phyloP scores from a whole-genome alignment of 1,140 invertebrate species.

The Trichonephila clavipes region DNA sequence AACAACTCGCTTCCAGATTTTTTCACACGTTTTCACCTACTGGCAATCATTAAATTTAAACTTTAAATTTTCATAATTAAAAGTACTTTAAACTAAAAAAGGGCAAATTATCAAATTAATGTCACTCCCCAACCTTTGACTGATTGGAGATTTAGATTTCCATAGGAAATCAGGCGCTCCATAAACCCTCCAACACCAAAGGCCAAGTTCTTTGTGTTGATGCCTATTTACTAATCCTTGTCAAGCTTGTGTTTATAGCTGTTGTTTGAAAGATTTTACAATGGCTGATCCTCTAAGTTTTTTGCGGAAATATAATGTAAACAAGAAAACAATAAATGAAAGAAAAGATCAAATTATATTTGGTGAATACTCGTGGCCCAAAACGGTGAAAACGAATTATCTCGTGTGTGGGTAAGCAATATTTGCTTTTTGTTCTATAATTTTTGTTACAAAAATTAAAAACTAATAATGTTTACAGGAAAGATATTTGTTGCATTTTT shows the following conservation, averaged over 20 bases:
- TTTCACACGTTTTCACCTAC: no score
- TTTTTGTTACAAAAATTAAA: neutral
- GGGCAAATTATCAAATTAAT: no score
- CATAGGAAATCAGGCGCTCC: no score
- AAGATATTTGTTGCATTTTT: neutral
- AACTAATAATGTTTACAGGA: neutral
- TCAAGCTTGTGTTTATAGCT: neutral
- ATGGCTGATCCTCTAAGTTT: constrained; percentile 99
- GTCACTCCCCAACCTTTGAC: no score
- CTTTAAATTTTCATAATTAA: no score
- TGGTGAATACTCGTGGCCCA: constrained; percentile 98
- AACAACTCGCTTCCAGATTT: no score
- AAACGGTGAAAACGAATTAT: constrained; percentile 98
- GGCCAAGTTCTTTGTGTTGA: no score
- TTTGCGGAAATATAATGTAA: constrained; percentile 96
- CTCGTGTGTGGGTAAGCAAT: constrained; percentile 95
- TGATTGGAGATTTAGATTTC: no score
- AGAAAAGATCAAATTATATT: constrained; percentile 97
- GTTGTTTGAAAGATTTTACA: constrained; percentile 57
- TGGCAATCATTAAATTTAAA: no score
- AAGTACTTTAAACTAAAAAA: no score
- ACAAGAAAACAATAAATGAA: constrained; percentile 98
- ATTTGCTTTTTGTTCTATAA: neutral
- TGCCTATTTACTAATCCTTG: neutral
- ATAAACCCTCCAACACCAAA: no score